These are phyloP conservation scores for Laticauda laticaudata DNA, from an alignment of 2,113 vertebrate genomes.

Conservation along the genomic window DNA sequence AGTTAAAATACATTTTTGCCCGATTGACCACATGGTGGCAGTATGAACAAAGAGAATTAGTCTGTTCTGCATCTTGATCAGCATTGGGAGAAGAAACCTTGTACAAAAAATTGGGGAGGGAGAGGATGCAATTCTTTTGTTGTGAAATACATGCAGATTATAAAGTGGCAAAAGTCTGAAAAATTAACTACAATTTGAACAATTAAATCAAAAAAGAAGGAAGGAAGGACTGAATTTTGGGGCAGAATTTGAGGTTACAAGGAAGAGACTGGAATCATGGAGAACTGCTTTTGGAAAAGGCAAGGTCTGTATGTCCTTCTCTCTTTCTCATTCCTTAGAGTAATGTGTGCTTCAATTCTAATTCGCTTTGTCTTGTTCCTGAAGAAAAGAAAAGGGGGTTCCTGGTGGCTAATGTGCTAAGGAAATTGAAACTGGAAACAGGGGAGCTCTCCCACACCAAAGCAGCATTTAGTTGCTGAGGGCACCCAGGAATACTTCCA, in stretches of 20 bases:
- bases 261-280: neutral
- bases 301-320: slow-evolving; percentile 54
- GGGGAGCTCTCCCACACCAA: slow-evolving; percentile 67
- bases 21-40: neutral
- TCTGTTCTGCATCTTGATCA: neutral
- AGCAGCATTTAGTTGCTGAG: slow-evolving; percentile 72
- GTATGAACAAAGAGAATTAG: neutral
- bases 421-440: slow-evolving; percentile 72
- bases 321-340: slow-evolving; percentile 17
- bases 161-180: neutral
- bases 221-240: neutral
- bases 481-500: slow-evolving; percentile 67
- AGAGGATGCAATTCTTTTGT: neutral
- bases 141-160: neutral
- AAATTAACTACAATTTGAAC: neutral
- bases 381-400: slow-evolving; percentile 72
- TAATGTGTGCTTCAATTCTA: slow-evolving; percentile 54
- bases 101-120: neutral
- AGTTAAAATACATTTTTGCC: neutral
- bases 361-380: slow-evolving; percentile 70
- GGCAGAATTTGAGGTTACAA: no score
- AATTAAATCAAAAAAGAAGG: neutral
- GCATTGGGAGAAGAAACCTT: neutral
- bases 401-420: slow-evolving; percentile 69
- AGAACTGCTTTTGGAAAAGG: slow-evolving; percentile 20